Evolutionary conservation across 2,888 invertebrate species (phyloP), one percentile per base, ranked within the genome.

Genomic region (Calephelis perditalis): DNA sequence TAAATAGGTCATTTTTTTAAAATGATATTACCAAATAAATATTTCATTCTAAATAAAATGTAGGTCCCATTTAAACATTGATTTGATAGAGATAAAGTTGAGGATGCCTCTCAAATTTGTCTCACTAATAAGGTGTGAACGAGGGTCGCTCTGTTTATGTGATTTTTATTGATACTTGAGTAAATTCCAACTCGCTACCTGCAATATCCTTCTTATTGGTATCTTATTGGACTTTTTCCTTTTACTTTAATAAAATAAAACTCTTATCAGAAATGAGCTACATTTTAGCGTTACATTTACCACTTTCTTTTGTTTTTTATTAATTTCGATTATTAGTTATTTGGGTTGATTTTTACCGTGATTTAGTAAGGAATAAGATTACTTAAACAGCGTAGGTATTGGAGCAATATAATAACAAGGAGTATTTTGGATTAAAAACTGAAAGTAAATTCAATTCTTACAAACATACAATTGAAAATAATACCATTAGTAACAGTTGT

Each of bases 71-170:
- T 57, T 57, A n/a, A 47, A 59, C 56, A 59, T 60, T 61, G 59
- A 64, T 65, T 65, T 82, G 76, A 81, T 78, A 78, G 68, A 74
- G 75, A 81, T 85, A 81, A 82, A 82, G 80, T 80, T 80, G 77
- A 49, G 72, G 79, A 80, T 79, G 78, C 74, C 78, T 80, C 77
- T 83, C 76, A 80, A 84, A 84, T 85, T 77, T 81, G 84, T 82
- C 77, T 74, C 76, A 79, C 81, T 84, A 85, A 87, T 84, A 84
- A 84, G 79, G 83, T 83, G 84, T 77, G 84, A 86, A 87, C 83
- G 82, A 85, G 85, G 82, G 86, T 84, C 84, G 80, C 82, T 79
- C 78, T 71, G 83, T 87, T 88, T 85, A 86, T 84, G 84, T 81
- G 77, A 74, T 74, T 85, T 88, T 88, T 86, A 87, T 86, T 85